Percentiles rank a stretch among this genome's conserved stretches.
phyloP scores from a whole-genome alignment of 2,888 invertebrate genomes.

The Mythimna lalbum region DNA sequence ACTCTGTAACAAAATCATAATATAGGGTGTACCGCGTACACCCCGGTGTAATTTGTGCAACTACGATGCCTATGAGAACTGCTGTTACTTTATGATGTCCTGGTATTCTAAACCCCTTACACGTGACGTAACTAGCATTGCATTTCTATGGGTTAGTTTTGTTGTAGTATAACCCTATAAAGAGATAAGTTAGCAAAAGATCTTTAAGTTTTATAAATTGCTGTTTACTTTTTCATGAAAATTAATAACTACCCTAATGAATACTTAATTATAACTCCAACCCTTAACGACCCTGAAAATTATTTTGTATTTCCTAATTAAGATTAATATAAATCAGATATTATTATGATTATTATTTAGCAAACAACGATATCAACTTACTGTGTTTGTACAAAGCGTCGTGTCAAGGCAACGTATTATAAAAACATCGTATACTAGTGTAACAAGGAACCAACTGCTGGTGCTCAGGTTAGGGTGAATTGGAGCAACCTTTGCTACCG shows the following conservation, averaged over 20 bases:
- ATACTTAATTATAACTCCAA: too few relatives aligned
- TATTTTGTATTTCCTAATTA: background rate
- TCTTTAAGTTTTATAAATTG: background rate
- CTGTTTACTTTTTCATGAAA: too few relatives aligned
- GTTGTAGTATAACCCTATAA: too few relatives aligned
- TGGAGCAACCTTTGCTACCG: background rate
- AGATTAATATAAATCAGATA: background rate
- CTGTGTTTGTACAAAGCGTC: too few relatives aligned
- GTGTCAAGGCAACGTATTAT: background rate
- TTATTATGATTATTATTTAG: background rate
- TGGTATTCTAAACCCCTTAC: conserved; percentile 2
- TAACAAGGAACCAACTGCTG: background rate
- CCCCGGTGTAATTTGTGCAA: conserved; percentile 1
- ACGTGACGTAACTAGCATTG: conserved; percentile 1
- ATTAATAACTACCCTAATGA: too few relatives aligned
- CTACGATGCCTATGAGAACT: background rate
- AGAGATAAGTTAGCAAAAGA: background rate
- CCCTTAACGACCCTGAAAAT: background rate
- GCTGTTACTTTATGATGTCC: background rate
- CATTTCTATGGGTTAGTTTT: background rate
- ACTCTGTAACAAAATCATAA: background rate
- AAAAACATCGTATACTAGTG: conserved; percentile 2
- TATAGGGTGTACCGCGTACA: background rate
- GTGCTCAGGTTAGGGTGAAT: background rate
- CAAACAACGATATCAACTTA: background rate